A percentile compares a stretch with the other conserved stretches of the same genome.
Evolutionary conservation across 2,888 invertebrate species (phyloP).

Genomic region (Neoitamus cyanurus): DNA sequence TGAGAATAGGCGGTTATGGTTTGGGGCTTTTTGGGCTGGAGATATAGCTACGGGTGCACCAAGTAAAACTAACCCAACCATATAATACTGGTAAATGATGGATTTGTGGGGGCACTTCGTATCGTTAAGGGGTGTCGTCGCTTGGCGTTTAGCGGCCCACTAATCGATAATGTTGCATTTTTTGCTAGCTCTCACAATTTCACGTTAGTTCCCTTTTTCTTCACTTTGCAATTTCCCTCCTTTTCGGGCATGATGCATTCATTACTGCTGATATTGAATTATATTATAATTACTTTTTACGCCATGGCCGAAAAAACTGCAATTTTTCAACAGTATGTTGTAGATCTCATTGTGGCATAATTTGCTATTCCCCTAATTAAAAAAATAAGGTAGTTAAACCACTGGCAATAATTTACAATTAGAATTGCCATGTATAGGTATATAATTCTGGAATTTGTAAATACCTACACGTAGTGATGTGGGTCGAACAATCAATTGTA

Average conservation of each 20-base stretch:
- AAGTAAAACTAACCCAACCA: constrained; percentile 47
- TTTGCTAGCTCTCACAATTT: constrained; percentile 46
- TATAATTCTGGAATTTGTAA: too few species aligned
- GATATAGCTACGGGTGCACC: constrained; percentile 24
- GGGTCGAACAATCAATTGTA: too few species aligned
- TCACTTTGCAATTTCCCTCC: constrained; percentile 13
- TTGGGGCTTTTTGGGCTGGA: constrained; percentile 41
- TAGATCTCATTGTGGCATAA: too few species aligned
- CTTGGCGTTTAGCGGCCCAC: constrained; percentile 50
- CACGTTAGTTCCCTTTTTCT: constrained; percentile 1
- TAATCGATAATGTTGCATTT: constrained; percentile 55
- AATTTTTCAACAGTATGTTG: background rate
- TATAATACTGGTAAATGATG: constrained; percentile 47
- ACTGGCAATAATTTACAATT: too few species aligned
- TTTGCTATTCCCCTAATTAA: too few species aligned
- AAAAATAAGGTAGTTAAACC: too few species aligned
- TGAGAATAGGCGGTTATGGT: constrained; percentile 33
- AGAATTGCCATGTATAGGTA: too few species aligned
- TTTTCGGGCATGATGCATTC: constrained; percentile 15
- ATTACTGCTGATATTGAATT: background rate
- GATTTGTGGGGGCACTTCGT: constrained; percentile 42
- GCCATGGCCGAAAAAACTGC: background rate
- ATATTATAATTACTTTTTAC: background rate
- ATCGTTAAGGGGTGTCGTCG: constrained; percentile 44
- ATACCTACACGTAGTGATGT: too few species aligned